Evolutionary conservation across 1,140 invertebrate species (phyloP).

Genomic region (Psix sp.): DNA sequence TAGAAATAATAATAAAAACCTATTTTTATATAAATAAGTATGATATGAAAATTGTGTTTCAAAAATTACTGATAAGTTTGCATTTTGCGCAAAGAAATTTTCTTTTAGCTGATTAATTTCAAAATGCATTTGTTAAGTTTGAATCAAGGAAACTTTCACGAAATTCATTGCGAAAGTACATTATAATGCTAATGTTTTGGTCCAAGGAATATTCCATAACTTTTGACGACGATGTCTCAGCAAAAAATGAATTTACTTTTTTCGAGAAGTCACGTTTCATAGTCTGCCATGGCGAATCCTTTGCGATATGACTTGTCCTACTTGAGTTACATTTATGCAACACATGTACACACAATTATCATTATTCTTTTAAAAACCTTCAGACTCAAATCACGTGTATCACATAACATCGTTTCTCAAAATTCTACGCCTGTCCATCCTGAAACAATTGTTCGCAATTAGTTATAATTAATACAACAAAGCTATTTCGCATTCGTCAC

Average conservation of each 20-base stretch:
- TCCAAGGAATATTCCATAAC: too few species aligned
- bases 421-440: too few species aligned
- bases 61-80: too few species aligned
- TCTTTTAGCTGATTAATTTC: too few species aligned
- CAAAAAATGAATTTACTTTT: conserved; percentile 27
- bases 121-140: background rate
- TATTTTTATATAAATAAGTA: too few species aligned
- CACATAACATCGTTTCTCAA: background rate
- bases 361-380: conserved; percentile 5
- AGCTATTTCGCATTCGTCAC: too few species aligned
- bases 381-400: background rate
- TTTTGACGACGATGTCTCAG: conserved; percentile 3
- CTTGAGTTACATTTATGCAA: conserved; percentile 36
- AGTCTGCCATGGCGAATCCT: conserved; percentile 32
- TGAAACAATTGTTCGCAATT: too few species aligned
- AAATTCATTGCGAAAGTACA: conserved; percentile 17
- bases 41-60: too few species aligned
- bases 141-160: conserved; percentile 20
- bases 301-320: conserved; percentile 35
- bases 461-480: too few species aligned
- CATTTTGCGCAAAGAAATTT: too few species aligned
- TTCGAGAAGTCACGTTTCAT: conserved; percentile 22
- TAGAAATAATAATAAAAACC: too few species aligned
- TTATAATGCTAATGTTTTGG: too few species aligned
- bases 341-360: conserved; percentile 16